These are phyloP conservation scores for Orientallactaga sibirica DNA, from an alignment of 2,797 vertebrate species.

Conservation along the genomic window DNA sequence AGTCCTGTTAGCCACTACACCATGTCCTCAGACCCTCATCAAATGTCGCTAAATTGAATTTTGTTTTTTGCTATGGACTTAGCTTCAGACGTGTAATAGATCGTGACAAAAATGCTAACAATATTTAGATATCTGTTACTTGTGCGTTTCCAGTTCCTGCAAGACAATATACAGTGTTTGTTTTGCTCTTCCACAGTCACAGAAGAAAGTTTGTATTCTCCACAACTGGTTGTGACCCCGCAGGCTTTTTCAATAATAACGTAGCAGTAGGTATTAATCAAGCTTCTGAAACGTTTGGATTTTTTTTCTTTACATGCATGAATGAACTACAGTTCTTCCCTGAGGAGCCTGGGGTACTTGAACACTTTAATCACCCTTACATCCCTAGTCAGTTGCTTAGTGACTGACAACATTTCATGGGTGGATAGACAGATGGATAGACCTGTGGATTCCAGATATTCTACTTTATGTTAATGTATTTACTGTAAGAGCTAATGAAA, in stretches of 20 bases:
- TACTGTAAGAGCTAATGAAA: conserved; percentile 44
- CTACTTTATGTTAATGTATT: conserved; percentile 24
- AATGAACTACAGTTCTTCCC: neutral
- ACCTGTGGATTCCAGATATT: neutral
- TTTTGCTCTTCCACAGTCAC: neutral
- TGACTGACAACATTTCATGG: conserved; percentile 25
- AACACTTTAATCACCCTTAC: neutral
- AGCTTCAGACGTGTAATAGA: neutral
- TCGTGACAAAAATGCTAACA: conserved; percentile 53
- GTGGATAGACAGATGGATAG: neutral
- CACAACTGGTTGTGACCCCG: neutral
- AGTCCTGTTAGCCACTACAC: no score
- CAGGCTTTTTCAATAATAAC: neutral
- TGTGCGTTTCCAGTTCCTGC: neutral
- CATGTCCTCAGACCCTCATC: neutral
- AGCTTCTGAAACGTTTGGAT: conserved; percentile 5
- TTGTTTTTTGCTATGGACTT: neutral
- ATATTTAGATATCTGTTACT: neutral
- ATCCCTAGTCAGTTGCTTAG: neutral
- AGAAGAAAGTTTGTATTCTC: conserved; percentile 1
- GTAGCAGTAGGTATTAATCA: neutral
- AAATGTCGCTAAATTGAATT: conserved; percentile 42
- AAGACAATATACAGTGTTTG: neutral
- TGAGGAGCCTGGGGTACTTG: neutral
- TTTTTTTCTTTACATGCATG: neutral